Percentiles rank a stretch among this genome's conserved stretches.
phyloP scores from a whole-genome alignment of 2,113 vertebrate species.

The Calidris pygmaea region DNA sequence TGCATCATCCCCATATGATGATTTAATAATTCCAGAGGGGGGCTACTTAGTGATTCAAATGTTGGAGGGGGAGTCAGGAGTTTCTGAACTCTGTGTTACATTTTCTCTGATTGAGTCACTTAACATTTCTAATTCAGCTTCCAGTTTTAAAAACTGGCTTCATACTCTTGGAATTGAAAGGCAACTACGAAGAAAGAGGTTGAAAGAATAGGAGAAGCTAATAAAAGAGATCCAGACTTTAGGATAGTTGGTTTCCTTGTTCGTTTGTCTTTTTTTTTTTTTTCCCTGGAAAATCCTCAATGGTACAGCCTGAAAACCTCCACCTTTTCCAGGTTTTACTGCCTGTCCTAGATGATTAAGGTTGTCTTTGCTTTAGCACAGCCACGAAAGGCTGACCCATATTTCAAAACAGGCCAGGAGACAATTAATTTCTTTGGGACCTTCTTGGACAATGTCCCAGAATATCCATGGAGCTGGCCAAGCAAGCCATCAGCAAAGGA shows the following conservation, averaged over 20 bases:
- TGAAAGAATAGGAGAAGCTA: neutral
- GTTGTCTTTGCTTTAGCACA: neutral
- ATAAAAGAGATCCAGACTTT: neutral
- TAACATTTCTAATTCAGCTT: conserved; percentile 11
- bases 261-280: neutral
- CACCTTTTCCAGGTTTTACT: neutral
- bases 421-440: conserved; percentile 26
- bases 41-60: neutral
- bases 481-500: conserved; percentile 32
- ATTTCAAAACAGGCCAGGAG: conserved; percentile 31
- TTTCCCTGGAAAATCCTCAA: neutral
- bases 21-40: neutral
- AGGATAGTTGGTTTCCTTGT: neutral
- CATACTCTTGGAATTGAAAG: neutral
- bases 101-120: neutral
- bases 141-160: neutral
- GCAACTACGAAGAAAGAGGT: neutral
- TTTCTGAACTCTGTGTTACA: neutral
- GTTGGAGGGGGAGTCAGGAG: neutral
- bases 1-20: neutral
- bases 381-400: conserved; percentile 26
- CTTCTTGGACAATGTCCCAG: conserved; percentile 45
- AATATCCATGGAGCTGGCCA: neutral
- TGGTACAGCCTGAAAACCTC: neutral
- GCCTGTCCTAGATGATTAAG: neutral